These are phyloP conservation scores for Macquaria australasica DNA, from an alignment of 2,113 vertebrate genomes.

Conservation along the genomic window DNA sequence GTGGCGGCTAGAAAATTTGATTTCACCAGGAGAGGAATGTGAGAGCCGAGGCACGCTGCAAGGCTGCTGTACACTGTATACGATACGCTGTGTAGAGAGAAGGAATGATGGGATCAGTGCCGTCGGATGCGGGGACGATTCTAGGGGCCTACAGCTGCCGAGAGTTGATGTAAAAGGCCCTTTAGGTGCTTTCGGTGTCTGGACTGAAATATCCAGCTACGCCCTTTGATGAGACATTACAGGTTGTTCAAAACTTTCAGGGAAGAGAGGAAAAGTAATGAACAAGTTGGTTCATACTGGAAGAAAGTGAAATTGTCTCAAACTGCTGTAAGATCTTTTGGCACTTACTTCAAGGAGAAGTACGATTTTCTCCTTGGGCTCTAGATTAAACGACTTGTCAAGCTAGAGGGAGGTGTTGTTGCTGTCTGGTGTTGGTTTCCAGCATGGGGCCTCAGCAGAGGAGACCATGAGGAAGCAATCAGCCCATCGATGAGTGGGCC, in stretches of 20 bases:
- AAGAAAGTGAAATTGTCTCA: background rate
- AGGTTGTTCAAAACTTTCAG: background rate
- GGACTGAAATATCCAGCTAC: background rate
- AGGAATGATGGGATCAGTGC: conserved; percentile 34
- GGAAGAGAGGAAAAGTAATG: background rate
- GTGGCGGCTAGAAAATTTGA: conserved; percentile 67
- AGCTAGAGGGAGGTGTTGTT: conserved; percentile 34
- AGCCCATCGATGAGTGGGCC: conserved; percentile 64
- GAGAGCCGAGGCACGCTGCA: conserved; percentile 39
- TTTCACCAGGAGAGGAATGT: conserved; percentile 73
- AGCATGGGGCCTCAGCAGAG: conserved; percentile 40
- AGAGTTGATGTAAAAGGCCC: background rate
- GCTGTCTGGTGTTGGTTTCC: conserved; percentile 38
- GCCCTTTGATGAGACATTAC: background rate
- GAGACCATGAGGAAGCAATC: conserved; percentile 74
- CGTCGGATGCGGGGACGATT: background rate
- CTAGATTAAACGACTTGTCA: conserved; percentile 8
- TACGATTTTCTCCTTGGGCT: background rate
- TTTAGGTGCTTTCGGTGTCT: background rate
- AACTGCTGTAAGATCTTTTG: background rate
- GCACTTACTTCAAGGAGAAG: background rate
- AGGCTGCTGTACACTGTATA: conserved; percentile 13
- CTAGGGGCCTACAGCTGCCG: background rate
- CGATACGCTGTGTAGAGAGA: conserved; percentile 12
- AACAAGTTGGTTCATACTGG: background rate